A percentile compares a stretch with the other conserved stretches of the same genome.
phyloP scores from a whole-genome alignment of 1,140 invertebrate genomes.

The Pseudomyrmex cubaensis region DNA sequence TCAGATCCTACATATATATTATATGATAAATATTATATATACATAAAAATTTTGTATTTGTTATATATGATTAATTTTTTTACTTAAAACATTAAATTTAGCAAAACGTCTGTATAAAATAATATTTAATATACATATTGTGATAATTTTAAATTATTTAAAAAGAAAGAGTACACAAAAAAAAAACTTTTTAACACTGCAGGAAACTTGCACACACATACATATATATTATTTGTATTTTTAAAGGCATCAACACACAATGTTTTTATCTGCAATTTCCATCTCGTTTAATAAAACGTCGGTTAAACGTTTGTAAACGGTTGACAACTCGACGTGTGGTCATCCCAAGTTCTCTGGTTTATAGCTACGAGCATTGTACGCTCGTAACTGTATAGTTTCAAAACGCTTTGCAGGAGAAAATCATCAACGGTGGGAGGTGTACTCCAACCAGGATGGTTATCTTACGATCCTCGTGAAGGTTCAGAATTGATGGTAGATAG shows the following conservation, averaged over 20 bases:
- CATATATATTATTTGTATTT: background rate
- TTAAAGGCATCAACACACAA: background rate
- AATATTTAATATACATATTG: too few species aligned
- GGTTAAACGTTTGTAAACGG: background rate
- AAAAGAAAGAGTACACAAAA: background rate
- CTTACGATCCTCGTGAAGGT: conserved; percentile 73
- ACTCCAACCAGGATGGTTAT: conserved; percentile 60
- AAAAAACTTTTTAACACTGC: background rate
- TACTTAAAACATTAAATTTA: too few species aligned
- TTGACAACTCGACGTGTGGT: background rate
- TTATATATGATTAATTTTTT: too few species aligned
- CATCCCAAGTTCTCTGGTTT: conserved; percentile 12
- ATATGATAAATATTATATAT: too few species aligned
- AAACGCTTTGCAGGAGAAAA: conserved; percentile 66
- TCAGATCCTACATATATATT: too few species aligned
- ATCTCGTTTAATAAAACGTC: conserved; percentile 29
- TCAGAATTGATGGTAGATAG: conserved; percentile 75
- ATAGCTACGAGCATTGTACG: conserved; percentile 46
- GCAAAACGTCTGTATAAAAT: too few species aligned
- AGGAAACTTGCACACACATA: background rate
- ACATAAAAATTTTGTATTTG: too few species aligned
- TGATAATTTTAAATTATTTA: too few species aligned
- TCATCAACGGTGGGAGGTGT: conserved; percentile 54
- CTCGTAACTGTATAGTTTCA: conserved; percentile 24
- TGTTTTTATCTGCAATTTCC: background rate